Percentiles rank a stretch among this genome's conserved stretches.
These are phyloP conservation scores for Struthio camelus DNA, from an alignment of 2,113 vertebrate genomes.

Conservation along the genomic window DNA sequence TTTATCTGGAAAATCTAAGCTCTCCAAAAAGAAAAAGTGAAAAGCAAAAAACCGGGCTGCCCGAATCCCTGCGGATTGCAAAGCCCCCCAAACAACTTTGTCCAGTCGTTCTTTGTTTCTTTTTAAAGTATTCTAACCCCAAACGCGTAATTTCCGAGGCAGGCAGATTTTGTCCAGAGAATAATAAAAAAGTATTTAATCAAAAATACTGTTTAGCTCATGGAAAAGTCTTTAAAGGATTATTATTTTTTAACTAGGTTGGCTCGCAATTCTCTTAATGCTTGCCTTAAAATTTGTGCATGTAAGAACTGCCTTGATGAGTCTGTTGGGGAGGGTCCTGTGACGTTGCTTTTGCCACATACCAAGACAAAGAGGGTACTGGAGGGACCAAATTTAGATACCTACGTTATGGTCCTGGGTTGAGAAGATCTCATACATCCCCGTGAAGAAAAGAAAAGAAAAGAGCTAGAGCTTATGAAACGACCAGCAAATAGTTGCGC, in stretches of 20 bases:
- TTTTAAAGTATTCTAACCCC: not conserved
- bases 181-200: not conserved
- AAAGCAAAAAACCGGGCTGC: not conserved
- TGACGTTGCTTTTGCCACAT: not conserved
- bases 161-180: not conserved
- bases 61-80: not conserved
- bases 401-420: not conserved
- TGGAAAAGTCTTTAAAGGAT: not conserved
- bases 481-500: not conserved
- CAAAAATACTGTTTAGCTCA: not conserved
- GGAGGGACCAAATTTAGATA: not conserved
- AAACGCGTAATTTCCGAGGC: not conserved
- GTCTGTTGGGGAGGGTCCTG: not conserved
- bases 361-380: not conserved
- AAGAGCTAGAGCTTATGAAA: not conserved
- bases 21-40: not conserved
- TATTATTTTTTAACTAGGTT: accelerated
- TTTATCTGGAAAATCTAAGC: not conserved
- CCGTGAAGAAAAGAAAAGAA: not conserved
- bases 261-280: not conserved
- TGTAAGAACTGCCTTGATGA: not conserved
- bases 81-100: not conserved
- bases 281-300: not conserved
- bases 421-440: not conserved
- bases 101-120: not conserved